Base-by-base conservation (phyloP, 2,888 invertebrate genomes). In the Coelopa pilipes region DNA sequence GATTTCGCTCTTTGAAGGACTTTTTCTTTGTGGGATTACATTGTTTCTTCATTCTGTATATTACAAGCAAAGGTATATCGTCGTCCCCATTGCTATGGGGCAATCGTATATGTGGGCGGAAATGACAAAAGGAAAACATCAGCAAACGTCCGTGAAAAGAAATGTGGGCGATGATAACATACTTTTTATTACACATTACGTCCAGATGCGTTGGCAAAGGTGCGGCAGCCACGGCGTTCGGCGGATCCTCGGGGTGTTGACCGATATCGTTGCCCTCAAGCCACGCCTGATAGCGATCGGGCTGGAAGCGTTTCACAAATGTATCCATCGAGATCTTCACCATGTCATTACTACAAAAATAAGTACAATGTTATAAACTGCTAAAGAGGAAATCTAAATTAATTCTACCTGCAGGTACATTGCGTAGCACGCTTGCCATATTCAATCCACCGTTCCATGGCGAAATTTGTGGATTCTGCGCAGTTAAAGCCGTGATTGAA, bases 321-420 rank as follows among this genome's bases (percentile, higher is more conserved):
- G 96, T 95, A 82, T 98, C 98, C 98, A 99, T 99, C n/a, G 96
- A 96, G 79, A 99, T 99, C 87, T 97, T 97, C 0, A 99, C 98
- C 92, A 96, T 96, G 84, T 98, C 98, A 82, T 94, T 94, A 80
- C 96, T 89, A 89, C 17, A 50, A 49, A 46, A 19, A 45, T 34
- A 34, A 4, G 7, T 34, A 7, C 34, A 21, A 62, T 57, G 11
- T 17, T 3, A n/a, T n/a, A 15, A 15, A 63, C n/a, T 11, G 17
- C 10, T 15, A 45, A 63, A 63, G 3, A 12, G 12, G 60, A 50
- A 69, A 59, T 77, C 53, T n/a, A 72, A 72, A 72, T 66, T 53
- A 74, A 67, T n/a, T 50, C 76, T 83, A 89, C 89, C 88, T 93
- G 88, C 96, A 96, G 50, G 92, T 92, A 86, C 96, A 96, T 82